Evolutionary conservation across 2,888 invertebrate genomes (phyloP).

Genomic region (Celastrina argiolus): DNA sequence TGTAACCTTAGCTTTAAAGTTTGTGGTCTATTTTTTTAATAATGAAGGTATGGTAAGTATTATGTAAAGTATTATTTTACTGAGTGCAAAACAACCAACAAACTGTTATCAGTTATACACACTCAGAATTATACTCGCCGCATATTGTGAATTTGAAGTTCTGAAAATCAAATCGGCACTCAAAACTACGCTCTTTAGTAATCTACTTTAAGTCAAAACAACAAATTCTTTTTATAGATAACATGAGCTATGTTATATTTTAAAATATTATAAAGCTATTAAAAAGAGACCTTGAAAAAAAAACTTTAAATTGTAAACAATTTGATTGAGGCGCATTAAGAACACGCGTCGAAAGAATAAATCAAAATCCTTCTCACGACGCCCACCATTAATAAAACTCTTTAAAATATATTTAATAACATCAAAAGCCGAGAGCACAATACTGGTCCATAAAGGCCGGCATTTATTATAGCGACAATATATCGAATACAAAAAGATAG

Average conservation of each 20-base stretch:
- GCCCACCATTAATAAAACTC: slow-evolving; percentile 78
- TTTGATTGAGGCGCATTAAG: slow-evolving; percentile 42
- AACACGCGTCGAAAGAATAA: slow-evolving; percentile 78
- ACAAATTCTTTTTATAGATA: too few relatives aligned
- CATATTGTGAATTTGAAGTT: too few relatives aligned
- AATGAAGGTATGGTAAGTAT: too few relatives aligned
- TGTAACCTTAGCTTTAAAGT: not conserved
- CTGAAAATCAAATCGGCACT: too few relatives aligned
- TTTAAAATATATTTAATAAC: slow-evolving; percentile 79
- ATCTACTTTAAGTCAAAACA: too few relatives aligned
- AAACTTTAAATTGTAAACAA: not conserved
- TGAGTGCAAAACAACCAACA: too few relatives aligned
- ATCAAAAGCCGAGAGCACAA: slow-evolving; percentile 73
- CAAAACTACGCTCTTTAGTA: too few relatives aligned
- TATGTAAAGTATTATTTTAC: too few relatives aligned
- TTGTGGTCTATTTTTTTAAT: not conserved
- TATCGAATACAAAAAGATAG: slow-evolving; percentile 78
- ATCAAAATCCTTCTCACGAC: slow-evolving; percentile 70
- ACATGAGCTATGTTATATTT: too few relatives aligned
- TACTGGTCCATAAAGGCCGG: slow-evolving; percentile 72
- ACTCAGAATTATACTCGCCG: too few relatives aligned
- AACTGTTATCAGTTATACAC: too few relatives aligned
- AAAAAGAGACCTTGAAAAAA: not conserved
- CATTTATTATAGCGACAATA: slow-evolving; percentile 78
- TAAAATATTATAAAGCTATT: not conserved